phyloP scores from a whole-genome alignment of 2,113 vertebrate species.

The Myotis brandtii region DNA sequence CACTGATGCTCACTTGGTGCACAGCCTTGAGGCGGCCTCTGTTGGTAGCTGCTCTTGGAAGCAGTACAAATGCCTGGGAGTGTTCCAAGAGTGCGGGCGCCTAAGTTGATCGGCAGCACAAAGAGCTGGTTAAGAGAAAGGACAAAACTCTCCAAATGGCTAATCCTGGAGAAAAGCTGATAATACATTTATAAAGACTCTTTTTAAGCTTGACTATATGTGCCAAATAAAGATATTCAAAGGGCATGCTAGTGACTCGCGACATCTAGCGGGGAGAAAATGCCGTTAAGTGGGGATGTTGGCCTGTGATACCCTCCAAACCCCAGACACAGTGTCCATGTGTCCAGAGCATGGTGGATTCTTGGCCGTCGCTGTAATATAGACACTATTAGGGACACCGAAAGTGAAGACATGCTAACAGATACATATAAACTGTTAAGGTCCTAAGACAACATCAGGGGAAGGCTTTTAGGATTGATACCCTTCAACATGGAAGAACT shows the following conservation, averaged over 20 bases:
- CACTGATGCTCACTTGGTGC: background rate
- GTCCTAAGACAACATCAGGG: background rate
- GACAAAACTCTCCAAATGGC: background rate
- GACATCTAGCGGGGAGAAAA: background rate
- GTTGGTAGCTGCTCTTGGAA: background rate
- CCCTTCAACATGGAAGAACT: background rate
- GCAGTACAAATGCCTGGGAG: background rate
- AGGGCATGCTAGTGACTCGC: background rate
- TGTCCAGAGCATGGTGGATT: background rate
- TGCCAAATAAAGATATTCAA: background rate
- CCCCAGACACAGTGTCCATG: rapidly evolving
- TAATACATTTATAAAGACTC: no score
- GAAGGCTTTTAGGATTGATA: background rate
- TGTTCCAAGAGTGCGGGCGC: background rate
- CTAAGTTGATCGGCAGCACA: background rate
- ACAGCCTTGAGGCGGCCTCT: background rate
- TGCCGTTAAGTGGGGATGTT: background rate
- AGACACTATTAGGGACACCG: background rate
- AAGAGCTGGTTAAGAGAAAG: background rate
- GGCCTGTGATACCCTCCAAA: background rate
- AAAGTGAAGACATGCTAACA: background rate
- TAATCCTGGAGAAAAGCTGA: background rate
- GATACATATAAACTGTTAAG: background rate
- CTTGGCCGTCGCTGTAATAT: background rate
- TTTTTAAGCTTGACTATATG: background rate